Evolutionary conservation across 2,113 vertebrate species (phyloP), one percentile per base, ranked within the genome.

Genomic region (Paraplagusia blochii): DNA sequence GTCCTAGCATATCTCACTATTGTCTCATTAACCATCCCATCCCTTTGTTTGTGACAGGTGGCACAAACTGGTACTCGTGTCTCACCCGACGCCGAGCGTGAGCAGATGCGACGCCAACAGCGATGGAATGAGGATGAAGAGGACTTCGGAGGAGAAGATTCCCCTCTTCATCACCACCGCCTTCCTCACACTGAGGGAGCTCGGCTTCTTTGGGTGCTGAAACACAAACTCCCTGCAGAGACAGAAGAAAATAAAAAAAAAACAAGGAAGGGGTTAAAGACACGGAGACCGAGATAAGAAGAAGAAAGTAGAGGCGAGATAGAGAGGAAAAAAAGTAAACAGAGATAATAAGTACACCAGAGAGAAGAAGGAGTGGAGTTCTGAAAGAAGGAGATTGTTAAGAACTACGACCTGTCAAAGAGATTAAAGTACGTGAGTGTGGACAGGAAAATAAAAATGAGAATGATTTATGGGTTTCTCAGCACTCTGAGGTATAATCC

Each of bases 141-240:
- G 80, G 5, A 85, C 69, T 22, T 85, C 83, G 1, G 80, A 88
- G 58, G 87, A 90, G 68, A 91, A 90, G 74, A 91, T 61, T 11
- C 88, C 75, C 46, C 82, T 88, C 82, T 90, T 91, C 88, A 90
- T 90, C 85, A 88, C 84, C 55, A 88, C 82, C 7, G 77, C 85
- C 88, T 90, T 91, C 68, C 87, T 86, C 35, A 88, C 77, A 19
- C 88, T 90, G 65, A 90, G 83, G 44, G 87, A 87, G 16, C 78
- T 22, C 18, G 68, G 79, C 77, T 86, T 88, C 75, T 89, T 90
- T 0, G 88, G 85, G 71, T 87, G 88, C 76, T 91, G 89, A 66
- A 91, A 91, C 66, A 89, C 83, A 82, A 91, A 89, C 76, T 90
- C 88, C 80, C 90, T 91, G 69, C 61, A 69, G 38, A 58, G 29